phyloP scores from a whole-genome alignment of 1,140 invertebrate species.

The Leptopilina clavipes region DNA sequence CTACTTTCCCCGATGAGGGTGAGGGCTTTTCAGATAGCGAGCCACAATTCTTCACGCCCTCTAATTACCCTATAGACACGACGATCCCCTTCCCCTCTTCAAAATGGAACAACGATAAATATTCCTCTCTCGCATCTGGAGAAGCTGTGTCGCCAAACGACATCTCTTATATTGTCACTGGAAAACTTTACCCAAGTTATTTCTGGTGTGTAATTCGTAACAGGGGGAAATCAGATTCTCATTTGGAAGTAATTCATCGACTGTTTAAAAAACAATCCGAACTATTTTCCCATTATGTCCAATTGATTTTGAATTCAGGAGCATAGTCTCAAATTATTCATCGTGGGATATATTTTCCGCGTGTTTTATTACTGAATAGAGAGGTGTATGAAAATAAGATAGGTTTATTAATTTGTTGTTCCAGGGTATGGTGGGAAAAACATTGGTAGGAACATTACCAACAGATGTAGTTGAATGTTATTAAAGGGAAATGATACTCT shows the following conservation, averaged over 20 bases:
- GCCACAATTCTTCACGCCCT: conserved; percentile 66
- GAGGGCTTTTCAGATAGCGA: conserved; percentile 62
- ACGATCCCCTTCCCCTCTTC: conserved; percentile 56
- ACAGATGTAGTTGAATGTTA: conserved; percentile 55
- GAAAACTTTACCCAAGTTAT: background rate
- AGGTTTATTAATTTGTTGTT: too few species aligned
- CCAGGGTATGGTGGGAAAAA: too few species aligned
- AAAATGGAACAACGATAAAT: conserved; percentile 69
- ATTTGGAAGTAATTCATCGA: too few species aligned
- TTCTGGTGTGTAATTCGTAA: too few species aligned
- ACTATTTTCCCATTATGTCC: too few species aligned
- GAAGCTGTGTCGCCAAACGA: conserved; percentile 53
- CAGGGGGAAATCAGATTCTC: too few species aligned
- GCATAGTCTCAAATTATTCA: too few species aligned
- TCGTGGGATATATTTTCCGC: too few species aligned
- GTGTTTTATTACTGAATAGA: too few species aligned
- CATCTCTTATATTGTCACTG: background rate
- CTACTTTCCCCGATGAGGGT: conserved; percentile 55
- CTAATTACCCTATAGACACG: conserved; percentile 72
- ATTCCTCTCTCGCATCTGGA: conserved; percentile 64
- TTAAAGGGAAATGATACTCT: conserved; percentile 58
- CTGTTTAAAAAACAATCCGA: too few species aligned
- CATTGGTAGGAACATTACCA: background rate
- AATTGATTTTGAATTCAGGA: too few species aligned
- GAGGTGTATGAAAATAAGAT: too few species aligned